phyloP scores from a whole-genome alignment of 2,113 vertebrate species.

The Pionites leucogaster region DNA sequence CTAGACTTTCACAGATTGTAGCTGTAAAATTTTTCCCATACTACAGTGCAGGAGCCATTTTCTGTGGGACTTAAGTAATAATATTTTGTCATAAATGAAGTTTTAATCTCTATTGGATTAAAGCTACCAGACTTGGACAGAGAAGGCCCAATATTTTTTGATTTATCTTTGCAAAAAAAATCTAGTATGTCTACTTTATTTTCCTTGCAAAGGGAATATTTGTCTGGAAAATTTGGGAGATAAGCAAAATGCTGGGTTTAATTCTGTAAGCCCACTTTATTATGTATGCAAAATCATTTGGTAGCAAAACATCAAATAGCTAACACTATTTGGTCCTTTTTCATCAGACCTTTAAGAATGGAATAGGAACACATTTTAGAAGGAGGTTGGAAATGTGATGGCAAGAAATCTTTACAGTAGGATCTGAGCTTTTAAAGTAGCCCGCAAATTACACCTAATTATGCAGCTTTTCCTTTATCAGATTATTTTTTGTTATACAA shows the following conservation, averaged over 20 bases:
- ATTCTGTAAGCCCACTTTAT: background rate
- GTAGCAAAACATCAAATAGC: background rate
- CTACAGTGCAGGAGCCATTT: accelerated
- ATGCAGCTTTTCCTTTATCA: background rate
- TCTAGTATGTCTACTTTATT: background rate
- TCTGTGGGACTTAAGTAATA: background rate
- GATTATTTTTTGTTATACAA: background rate
- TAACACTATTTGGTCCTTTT: background rate
- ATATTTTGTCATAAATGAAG: background rate
- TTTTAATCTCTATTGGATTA: background rate
- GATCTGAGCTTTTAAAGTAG: background rate
- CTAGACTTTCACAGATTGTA: background rate
- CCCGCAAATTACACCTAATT: background rate
- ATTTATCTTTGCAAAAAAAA: background rate
- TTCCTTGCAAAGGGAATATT: background rate
- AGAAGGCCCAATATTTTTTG: background rate
- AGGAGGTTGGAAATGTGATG: background rate
- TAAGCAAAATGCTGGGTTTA: background rate
- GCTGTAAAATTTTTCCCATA: background rate
- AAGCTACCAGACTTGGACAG: background rate
- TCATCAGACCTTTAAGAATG: background rate
- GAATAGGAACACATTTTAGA: background rate
- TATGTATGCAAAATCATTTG: background rate
- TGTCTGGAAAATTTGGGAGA: background rate
- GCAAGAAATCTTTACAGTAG: background rate